phyloP scores from a whole-genome alignment of 2,797 vertebrate genomes.

The Phrynocephalus guinanensis region DNA sequence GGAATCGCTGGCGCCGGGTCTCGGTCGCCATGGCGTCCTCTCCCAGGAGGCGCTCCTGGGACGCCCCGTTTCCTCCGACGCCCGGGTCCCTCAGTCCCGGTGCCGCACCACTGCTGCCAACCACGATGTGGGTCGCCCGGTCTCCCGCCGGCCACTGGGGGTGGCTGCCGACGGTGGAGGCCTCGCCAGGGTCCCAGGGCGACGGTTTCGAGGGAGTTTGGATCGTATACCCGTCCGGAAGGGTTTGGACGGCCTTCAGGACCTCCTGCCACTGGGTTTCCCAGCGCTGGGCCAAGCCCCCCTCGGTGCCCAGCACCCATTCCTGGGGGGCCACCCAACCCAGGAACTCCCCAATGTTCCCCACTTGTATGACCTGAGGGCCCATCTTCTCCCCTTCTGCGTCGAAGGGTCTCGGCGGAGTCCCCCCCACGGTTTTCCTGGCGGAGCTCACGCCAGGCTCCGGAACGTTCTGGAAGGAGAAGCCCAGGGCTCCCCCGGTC shows the following conservation, averaged over 20 bases:
- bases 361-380: conserved; percentile 38
- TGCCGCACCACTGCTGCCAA: neutral
- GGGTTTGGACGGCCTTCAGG: conserved; percentile 21
- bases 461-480: conserved; percentile 13
- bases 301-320: neutral
- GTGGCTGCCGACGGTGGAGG: neutral
- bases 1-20: conserved; percentile 38
- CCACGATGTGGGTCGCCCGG: neutral
- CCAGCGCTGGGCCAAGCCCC: conserved; percentile 27
- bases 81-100: neutral
- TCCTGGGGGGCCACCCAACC: conserved; percentile 20
- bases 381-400: conserved; percentile 1
- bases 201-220: neutral
- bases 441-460: neutral
- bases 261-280: conserved; percentile 46
- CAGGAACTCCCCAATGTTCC: conserved; percentile 33
- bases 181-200: neutral
- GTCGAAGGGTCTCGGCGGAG: neutral
- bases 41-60: neutral
- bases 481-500: neutral
- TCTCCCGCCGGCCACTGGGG: neutral
- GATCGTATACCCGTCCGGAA: neutral
- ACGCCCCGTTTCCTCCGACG: neutral
- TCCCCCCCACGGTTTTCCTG: neutral
- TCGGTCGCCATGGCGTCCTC: neutral